A percentile compares a stretch with the other conserved stretches of the same genome.
phyloP scores from a whole-genome alignment of 2,797 vertebrate species.

The Pelochelys cantorii region DNA sequence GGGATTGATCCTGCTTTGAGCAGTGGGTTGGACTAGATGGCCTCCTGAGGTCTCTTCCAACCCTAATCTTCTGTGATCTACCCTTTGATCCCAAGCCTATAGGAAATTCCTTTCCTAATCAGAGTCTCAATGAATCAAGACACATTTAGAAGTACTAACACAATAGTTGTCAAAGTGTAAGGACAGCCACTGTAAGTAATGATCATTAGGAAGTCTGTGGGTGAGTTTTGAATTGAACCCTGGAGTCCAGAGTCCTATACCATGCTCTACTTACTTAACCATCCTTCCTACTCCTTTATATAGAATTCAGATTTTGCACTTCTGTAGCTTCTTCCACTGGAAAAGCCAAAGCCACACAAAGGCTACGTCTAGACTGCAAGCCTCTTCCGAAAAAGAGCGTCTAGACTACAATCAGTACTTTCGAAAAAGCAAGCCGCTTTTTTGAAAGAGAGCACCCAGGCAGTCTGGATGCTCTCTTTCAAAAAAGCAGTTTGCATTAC shows the following conservation, averaged over 20 bases:
- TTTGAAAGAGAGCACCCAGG: no score
- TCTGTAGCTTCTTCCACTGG: background rate
- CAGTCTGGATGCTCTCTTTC: no score
- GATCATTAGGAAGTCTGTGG: background rate
- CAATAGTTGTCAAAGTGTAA: background rate
- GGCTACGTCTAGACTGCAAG: no score
- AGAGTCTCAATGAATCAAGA: background rate
- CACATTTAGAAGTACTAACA: background rate
- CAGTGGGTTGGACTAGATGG: no score
- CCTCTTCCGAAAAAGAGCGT: no score
- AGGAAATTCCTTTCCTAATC: background rate
- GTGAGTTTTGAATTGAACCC: background rate
- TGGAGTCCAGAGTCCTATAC: background rate
- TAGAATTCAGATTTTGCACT: background rate
- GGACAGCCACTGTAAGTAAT: background rate
- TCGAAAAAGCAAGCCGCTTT: no score
- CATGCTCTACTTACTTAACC: background rate
- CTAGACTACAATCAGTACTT: no score
- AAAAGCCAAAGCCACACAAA: background rate
- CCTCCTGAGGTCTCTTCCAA: no score
- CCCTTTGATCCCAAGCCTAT: fast-evolving
- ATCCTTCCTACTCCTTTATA: background rate
- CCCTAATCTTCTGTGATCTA: background rate
- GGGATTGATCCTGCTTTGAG: no score
- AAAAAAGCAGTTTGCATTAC: no score